phyloP scores from a whole-genome alignment of 35 echinoderm and acorn worm species.

The Holothuria glaberrima region DNA sequence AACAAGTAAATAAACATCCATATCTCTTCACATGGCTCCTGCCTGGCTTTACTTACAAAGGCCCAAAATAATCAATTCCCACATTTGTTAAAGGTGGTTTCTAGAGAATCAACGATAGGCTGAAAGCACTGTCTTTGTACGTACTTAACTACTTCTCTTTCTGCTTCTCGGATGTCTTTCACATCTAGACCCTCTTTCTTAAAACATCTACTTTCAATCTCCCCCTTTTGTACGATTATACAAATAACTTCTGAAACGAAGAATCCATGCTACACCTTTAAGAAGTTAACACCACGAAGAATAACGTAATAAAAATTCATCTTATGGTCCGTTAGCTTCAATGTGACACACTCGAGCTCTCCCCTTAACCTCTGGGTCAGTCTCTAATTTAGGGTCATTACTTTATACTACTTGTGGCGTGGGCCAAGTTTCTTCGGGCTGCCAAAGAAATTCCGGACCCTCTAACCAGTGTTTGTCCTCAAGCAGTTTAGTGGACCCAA shows the following conservation, averaged over 20 bases:
- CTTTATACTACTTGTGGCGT: neutral
- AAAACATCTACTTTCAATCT: neutral
- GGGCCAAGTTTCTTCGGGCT: slow-evolving; percentile 34
- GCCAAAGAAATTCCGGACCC: slow-evolving; percentile 45
- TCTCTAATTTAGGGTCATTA: neutral
- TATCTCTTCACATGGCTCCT: slow-evolving; percentile 60
- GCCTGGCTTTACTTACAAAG: slow-evolving; percentile 62
- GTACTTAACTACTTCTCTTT: neutral
- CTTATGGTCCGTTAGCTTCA: neutral
- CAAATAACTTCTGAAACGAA: slow-evolving; percentile 10
- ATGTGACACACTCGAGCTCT: neutral
- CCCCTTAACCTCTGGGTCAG: slow-evolving; percentile 1
- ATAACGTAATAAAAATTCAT: neutral
- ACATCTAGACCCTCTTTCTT: neutral
- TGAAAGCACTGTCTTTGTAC: neutral
- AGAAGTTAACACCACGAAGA: neutral
- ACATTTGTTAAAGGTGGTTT: slow-evolving; percentile 62
- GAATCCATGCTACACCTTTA: slow-evolving; percentile 21
- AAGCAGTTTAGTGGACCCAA: too few species aligned
- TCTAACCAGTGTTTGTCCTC: slow-evolving; percentile 31
- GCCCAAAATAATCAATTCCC: slow-evolving; percentile 82
- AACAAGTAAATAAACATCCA: slow-evolving; percentile 78
- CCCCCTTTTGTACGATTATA: neutral
- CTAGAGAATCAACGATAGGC: neutral
- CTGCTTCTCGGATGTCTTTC: neutral